Conservation (phyloP, 2,113 vertebrate species). For the Trichomycterus rosablanca region DNA sequence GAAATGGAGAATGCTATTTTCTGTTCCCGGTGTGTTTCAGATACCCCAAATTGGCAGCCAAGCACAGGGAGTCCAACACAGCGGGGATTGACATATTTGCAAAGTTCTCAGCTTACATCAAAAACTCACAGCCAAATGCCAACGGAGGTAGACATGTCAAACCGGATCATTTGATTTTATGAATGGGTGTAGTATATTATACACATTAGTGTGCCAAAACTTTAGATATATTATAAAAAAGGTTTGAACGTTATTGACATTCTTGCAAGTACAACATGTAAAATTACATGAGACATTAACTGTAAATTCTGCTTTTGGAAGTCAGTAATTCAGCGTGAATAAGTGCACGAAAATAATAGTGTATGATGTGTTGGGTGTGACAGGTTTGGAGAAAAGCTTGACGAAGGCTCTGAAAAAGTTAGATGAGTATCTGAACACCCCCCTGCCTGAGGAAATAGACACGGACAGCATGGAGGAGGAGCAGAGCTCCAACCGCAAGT, state of each 20-base stretch:
- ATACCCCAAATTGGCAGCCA: conserved; percentile 90
- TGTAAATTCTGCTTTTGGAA: background rate
- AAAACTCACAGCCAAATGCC: conserved; percentile 87
- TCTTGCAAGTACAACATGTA: background rate
- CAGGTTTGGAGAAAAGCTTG: conserved; percentile 83
- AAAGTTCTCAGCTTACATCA: conserved; percentile 97
- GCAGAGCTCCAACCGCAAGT: conserved; percentile 78
- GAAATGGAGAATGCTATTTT: conserved; percentile 30
- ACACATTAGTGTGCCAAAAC: background rate
- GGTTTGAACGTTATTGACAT: background rate
- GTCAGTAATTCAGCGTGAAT: background rate
- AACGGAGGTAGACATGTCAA: conserved; percentile 77
- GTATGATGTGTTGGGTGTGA: conserved; percentile 15
- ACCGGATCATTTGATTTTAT: conserved; percentile 37
- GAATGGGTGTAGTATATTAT: conserved; percentile 35
- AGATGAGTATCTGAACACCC: conserved; percentile 83
- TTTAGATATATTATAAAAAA: conserved; percentile 6
- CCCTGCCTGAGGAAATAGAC: conserved; percentile 88
- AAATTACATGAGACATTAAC: background rate
- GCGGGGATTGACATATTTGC: conserved; percentile 96
- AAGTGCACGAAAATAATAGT: background rate
- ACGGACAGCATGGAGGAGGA: conserved; percentile 76
- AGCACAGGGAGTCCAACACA: conserved; percentile 88
- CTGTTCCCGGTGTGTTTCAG: conserved; percentile 59
- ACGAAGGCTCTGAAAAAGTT: conserved; percentile 84